Evolutionary conservation across 1,140 invertebrate genomes (phyloP), one percentile per base, ranked within the genome.

Genomic region (Lepidotrigona ventralis): DNA sequence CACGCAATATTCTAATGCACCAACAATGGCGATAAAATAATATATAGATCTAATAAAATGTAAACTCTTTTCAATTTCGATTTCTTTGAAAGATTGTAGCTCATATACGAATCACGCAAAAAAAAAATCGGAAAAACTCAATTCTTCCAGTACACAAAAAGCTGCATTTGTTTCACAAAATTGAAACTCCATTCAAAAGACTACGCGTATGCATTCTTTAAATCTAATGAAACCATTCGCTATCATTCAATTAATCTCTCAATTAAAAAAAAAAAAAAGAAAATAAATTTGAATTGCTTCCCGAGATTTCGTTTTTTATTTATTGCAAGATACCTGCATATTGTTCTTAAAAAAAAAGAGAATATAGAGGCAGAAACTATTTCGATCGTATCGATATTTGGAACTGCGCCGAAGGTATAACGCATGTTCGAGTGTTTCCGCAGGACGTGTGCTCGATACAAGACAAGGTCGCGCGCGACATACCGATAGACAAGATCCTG

Each of bases 371-470:
- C 19, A 3, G 12, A 19, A 26, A 23, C 15, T 19, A n/a, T 54
- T 21, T 81, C 14, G 71, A 66, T 74, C 71, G 46, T n/a, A n/a
- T 68, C 29, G 60, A 54, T 70, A 21, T 51, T 60, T 21, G 26
- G 15, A 51, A 26, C 21, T n/a, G 39, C 39, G 33, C 51, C 39
- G 54, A 64, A 60, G 39, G 17, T 73, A 15, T 68, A 84, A 79
- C 76, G 58, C 53, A 70, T 75, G 63, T 64, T 81, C 71, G 51
- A 73, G 60, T 81, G 60, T 81, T 81, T 69, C 71, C 78, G 56
- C 19, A 81, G 83, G 46, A 84, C 70, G 78, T 81, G 78, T 81
- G 46, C 71, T 68, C 83, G 78, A 74, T 81, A 73, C 39, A 54
- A 74, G 83, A 69, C 83, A 84, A 84, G 83, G 77, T 83, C 69